These are phyloP conservation scores for Amyelois transitella DNA, from an alignment of 1,140 invertebrate species.

Conservation along the genomic window DNA sequence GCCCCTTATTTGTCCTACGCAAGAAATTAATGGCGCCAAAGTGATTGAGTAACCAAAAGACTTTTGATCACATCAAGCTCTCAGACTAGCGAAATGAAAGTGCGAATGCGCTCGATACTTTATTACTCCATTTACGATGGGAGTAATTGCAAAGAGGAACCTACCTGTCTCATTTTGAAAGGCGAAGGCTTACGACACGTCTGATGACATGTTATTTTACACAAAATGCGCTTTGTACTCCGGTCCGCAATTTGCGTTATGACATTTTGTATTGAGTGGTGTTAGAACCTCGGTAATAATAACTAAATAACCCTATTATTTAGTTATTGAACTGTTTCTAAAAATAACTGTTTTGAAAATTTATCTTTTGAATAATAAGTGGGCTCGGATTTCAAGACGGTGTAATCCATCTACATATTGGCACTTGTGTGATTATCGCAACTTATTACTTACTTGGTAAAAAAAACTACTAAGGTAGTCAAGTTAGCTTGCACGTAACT, in stretches of 20 bases:
- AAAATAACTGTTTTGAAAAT: too few relatives aligned
- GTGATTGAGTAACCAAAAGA: too few relatives aligned
- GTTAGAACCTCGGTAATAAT: not conserved
- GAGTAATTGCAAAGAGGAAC: not conserved
- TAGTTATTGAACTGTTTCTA: not conserved
- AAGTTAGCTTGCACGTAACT: too few relatives aligned
- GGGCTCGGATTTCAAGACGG: not conserved
- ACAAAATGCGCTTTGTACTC: not conserved
- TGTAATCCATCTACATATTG: not conserved
- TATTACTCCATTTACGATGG: not conserved
- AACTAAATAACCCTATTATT: too few relatives aligned
- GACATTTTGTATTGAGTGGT: not conserved
- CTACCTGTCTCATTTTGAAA: not conserved
- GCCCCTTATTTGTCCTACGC: too few relatives aligned
- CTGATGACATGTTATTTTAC: not conserved
- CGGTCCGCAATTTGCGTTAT: not conserved
- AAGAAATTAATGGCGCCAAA: too few relatives aligned
- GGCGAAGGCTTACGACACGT: not conserved
- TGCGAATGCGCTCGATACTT: not conserved
- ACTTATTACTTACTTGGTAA: not conserved
- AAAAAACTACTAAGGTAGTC: too few relatives aligned
- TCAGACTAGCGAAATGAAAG: not conserved
- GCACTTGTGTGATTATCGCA: not conserved
- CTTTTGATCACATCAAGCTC: too few relatives aligned
- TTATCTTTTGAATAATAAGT: not conserved